A percentile compares a stretch with the other conserved stretches of the same genome.
Evolutionary conservation across 2,797 vertebrate species (phyloP).

Genomic region (Danio albolineatus): DNA sequence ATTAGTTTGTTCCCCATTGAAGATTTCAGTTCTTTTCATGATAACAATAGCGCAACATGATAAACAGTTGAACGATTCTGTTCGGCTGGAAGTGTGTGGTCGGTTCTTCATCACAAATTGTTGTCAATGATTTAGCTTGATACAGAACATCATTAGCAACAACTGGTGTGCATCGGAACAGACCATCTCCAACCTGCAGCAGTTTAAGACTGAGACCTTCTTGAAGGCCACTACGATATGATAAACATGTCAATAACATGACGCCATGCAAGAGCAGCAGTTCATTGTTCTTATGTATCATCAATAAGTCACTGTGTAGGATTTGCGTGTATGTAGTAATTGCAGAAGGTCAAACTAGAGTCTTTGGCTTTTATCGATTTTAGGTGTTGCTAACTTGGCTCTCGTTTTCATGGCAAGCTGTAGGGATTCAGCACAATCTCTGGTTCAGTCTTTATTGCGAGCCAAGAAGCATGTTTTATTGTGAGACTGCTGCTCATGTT

Average conservation of each 20-base stretch:
- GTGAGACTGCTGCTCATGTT: slow-evolving; percentile 15
- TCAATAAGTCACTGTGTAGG: neutral
- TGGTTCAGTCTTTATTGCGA: neutral
- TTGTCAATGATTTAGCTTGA: neutral
- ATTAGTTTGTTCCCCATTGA: slow-evolving; percentile 23
- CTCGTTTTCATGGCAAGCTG: neutral
- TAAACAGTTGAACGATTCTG: slow-evolving; percentile 12
- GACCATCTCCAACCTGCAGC: slow-evolving; percentile 29
- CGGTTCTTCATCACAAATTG: neutral
- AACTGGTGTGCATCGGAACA: neutral
- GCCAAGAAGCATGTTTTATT: slow-evolving; percentile 11
- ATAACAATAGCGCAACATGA: neutral
- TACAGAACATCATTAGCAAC: neutral
- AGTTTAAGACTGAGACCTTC: slow-evolving; percentile 38
- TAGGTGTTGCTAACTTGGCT: slow-evolving; percentile 19
- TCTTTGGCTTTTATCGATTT: slow-evolving; percentile 38
- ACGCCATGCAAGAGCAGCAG: slow-evolving; percentile 43
- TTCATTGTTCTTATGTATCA: neutral
- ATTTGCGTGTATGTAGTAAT: slow-evolving; percentile 1
- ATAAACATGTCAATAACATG: slow-evolving; percentile 19
- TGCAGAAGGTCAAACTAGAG: slow-evolving; percentile 8
- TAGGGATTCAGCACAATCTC: neutral
- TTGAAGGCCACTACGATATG: slow-evolving; percentile 40
- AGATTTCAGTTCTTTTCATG: neutral
- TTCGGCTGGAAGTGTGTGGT: slow-evolving; percentile 4